Evolutionary conservation across 2,888 invertebrate species (phyloP).

Genomic region (Cephus spinipes): DNA sequence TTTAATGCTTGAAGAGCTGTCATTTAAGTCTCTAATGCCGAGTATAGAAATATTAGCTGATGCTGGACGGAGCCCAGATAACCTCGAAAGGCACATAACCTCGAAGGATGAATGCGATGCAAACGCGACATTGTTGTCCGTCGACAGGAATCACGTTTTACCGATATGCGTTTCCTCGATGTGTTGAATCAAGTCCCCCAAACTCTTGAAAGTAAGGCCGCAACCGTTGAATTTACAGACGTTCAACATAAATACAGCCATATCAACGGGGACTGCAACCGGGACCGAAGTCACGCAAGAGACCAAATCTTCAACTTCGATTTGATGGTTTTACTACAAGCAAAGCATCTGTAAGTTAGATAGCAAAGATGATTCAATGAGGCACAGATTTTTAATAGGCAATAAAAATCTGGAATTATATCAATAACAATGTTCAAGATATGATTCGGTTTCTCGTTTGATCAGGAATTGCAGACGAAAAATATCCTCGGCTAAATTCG

Average conservation of each 20-base stretch:
- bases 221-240: constrained; percentile 90
- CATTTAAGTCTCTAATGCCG: neutral
- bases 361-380: neutral
- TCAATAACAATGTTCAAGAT: constrained; percentile 5
- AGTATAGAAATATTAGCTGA: constrained; percentile 3
- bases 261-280: constrained; percentile 61
- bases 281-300: neutral
- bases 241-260: constrained; percentile 93
- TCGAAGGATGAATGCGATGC: constrained; percentile 15
- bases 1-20: neutral
- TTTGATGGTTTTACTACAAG: neutral
- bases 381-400: neutral
- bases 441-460: constrained; percentile 20
- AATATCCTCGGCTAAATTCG: constrained; percentile 58
- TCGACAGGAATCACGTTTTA: constrained; percentile 62
- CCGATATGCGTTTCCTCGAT: constrained; percentile 91
- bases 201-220: constrained; percentile 84
- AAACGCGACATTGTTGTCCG: constrained; percentile 8
- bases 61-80: constrained; percentile 38
- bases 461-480: constrained; percentile 39
- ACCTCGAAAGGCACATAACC: constrained; percentile 40
- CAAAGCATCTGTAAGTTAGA: neutral
- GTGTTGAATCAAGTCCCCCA: constrained; percentile 86
- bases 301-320: constrained; percentile 13
- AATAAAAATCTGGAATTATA: neutral